Base-by-base conservation (phyloP, 1,140 invertebrate species). In the Camponotus floridanus region DNA sequence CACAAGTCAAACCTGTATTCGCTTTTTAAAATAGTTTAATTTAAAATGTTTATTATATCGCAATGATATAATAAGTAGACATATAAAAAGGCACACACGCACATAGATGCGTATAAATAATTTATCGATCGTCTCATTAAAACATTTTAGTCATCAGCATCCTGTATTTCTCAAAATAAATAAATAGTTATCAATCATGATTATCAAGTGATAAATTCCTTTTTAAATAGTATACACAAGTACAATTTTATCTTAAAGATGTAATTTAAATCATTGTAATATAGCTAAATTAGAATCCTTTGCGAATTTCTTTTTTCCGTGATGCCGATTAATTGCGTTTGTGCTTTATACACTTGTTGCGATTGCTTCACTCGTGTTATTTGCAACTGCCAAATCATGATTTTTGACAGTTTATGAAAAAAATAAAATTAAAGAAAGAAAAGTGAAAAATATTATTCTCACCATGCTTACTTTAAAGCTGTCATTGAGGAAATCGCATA, bases 161-260 rank as follows among this genome's bases (percentile, higher is more conserved):
- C 18, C 42, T 18, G n/a, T 68, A 42, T 26, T 55, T 68, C 33
- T 80, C 51, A 36, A 2, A 65, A 78, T 78, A n/a, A 18, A 15
- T 68, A 80, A 68, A 80, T 57, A 68, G 31, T 78, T 51, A 42
- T 4, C 48, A 21, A 15, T 51, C n/a, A 79, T 68, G 62, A 79
- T 68, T 80, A 80, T 55, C 33, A 55, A n/a, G 36, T 26, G 26
- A 26, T 26, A 26, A 39, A 39, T 39, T 39, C 2, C 3, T 39
- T 39, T 39, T 39, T 39, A 3, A 39, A 39, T 39, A 39, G 3
- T 39, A 39, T 39, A 39, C 36, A 39, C 15, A 21, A 4, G 1
- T n/a, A 61, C 61, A 61, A 68, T 31, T 68, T 73, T 7, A 45
- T 9, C 48, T 9, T 21, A n/a, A 65, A 48, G n/a, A 39, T 55